Conservation (phyloP, 2,797 vertebrate genomes). For the Eulemur rubriventer region DNA sequence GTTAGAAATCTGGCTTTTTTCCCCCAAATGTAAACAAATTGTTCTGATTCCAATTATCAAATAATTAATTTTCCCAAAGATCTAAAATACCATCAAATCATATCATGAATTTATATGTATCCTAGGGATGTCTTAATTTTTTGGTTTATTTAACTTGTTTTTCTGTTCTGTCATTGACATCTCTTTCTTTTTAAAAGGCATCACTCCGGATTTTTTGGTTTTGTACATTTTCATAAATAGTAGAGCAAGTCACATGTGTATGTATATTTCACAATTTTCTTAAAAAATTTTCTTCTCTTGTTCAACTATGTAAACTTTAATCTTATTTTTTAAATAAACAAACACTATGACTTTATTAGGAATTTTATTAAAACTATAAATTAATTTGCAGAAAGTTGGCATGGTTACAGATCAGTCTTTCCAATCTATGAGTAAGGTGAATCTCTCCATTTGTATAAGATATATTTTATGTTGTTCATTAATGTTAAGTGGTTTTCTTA, state of each 20-base stretch:
- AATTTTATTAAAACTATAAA: slow-evolving; percentile 21
- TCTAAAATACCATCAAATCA: slow-evolving; percentile 12
- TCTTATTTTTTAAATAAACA: background rate
- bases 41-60: slow-evolving; percentile 27
- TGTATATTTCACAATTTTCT: background rate
- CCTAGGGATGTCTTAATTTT: background rate
- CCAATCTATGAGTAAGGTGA: background rate
- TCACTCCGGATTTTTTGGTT: background rate
- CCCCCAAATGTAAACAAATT: background rate
- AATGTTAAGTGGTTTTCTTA: background rate
- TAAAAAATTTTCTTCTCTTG: background rate
- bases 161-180: background rate
- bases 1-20: background rate
- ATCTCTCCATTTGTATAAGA: background rate
- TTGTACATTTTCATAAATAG: background rate
- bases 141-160: background rate
- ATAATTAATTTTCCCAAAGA: slow-evolving; percentile 24
- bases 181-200: background rate
- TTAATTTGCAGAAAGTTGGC: background rate
- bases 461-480: background rate
- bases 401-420: background rate
- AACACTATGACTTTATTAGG: background rate
- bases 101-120: background rate
- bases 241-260: background rate
- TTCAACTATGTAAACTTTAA: background rate